Conservation (phyloP, 2,888 invertebrate species). For the Sinodicranocentrus sp. region DNA sequence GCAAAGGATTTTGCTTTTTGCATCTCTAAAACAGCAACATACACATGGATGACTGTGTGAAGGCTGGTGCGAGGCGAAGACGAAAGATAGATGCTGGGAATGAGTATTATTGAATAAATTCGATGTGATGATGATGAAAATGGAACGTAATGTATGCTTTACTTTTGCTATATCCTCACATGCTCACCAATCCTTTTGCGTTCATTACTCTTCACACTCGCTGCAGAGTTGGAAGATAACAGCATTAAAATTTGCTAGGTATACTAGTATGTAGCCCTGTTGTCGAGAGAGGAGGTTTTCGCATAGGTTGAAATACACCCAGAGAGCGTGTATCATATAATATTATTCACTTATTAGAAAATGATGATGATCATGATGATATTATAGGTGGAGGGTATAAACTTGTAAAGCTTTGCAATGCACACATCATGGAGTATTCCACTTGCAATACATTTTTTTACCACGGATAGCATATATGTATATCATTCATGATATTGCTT, state of each 20-base stretch:
- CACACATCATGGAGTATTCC: background rate
- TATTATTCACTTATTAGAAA: slow-evolving; percentile 12
- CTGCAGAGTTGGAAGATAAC: background rate
- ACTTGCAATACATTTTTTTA: no score
- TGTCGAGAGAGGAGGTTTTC: no score
- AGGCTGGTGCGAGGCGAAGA: slow-evolving; percentile 12
- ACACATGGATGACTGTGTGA: background rate
- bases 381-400: no score
- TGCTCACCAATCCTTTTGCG: slow-evolving; percentile 1
- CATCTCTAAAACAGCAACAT: no score
- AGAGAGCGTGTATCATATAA: background rate
- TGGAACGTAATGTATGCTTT: slow-evolving; percentile 11
- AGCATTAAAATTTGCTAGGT: background rate
- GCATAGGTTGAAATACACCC: background rate
- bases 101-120: slow-evolving; percentile 19
- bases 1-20: background rate
- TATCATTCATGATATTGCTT: slow-evolving; percentile 1
- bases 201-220: slow-evolving; percentile 41
- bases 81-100: slow-evolving; percentile 10
- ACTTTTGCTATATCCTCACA: background rate
- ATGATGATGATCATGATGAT: background rate
- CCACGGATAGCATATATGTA: no score
- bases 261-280: no score
- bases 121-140: slow-evolving; percentile 29
- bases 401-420: background rate